A percentile compares a stretch with the other conserved stretches of the same genome.
Conservation (phyloP, 2,888 invertebrate genomes). For the Psylliodes chrysocephalus region DNA sequence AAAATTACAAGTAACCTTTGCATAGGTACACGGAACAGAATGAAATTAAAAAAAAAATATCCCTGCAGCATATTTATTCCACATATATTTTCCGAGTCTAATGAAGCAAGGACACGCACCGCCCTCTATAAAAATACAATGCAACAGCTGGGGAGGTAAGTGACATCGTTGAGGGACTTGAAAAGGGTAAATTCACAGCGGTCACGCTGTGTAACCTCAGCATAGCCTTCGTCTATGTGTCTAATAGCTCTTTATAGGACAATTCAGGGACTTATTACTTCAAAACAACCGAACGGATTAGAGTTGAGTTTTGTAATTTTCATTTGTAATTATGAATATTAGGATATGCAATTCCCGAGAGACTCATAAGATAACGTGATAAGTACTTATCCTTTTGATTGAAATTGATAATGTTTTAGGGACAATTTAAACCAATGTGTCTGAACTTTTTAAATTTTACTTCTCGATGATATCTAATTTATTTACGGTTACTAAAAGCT, state of each 20-base stretch:
- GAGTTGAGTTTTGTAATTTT: not conserved
- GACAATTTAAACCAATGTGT: no score
- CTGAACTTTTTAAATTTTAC: no score
- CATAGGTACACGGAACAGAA: no score
- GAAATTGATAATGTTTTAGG: not conserved
- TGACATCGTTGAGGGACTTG: constrained; percentile 34
- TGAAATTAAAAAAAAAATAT: no score
- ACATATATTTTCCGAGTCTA: constrained; percentile 18
- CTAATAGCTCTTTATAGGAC: constrained; percentile 33
- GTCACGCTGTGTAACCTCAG: constrained; percentile 37
- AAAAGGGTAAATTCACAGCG: constrained; percentile 37
- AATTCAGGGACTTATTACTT: constrained; percentile 23
- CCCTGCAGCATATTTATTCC: not conserved
- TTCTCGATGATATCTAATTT: no score
- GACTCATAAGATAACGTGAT: not conserved
- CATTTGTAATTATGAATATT: not conserved
- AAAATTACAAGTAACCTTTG: no score
- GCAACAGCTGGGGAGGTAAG: constrained; percentile 35
- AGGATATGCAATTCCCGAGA: not conserved
- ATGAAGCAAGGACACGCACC: constrained; percentile 33
- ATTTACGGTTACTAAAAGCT: no score
- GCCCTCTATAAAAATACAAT: constrained; percentile 38
- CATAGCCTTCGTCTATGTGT: constrained; percentile 22
- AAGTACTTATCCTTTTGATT: not conserved
- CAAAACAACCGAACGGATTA: constrained; percentile 15